phyloP scores from a whole-genome alignment of 2,113 vertebrate genomes.

The Oreochromis niloticus region DNA sequence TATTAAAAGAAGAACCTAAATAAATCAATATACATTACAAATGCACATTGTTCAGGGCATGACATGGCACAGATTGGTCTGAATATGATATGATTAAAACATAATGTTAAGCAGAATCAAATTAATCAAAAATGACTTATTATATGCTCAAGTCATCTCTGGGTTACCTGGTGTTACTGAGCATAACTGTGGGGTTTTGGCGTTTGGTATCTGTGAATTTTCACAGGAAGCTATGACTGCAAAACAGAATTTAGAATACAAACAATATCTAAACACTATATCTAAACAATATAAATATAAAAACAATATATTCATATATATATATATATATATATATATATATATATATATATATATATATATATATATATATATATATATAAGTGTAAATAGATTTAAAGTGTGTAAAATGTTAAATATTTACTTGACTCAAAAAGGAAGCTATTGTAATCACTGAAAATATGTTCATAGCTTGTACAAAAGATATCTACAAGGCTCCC shows the following conservation, averaged over 20 bases:
- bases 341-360: background rate
- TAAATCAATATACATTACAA: background rate
- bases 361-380: background rate
- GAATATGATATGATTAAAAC: background rate
- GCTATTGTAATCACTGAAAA: background rate
- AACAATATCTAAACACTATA: background rate
- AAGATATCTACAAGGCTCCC: background rate
- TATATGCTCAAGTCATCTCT: background rate
- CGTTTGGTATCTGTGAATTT: background rate
- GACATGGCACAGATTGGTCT: background rate
- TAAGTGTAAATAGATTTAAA: background rate
- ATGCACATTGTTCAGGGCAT: background rate
- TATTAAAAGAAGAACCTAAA: background rate
- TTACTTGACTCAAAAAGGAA: background rate
- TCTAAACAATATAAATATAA: too few relatives aligned
- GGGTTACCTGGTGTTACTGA: background rate
- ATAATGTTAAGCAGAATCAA: background rate
- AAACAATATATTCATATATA: too few relatives aligned
- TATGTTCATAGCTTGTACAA: background rate
- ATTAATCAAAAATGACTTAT: background rate
- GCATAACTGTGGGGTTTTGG: background rate
- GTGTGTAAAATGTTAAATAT: background rate
- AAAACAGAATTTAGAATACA: background rate
- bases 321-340: background rate
- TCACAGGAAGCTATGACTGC: background rate